Evolutionary conservation across 2,113 vertebrate species (phyloP).

Genomic region (Cheirogaleus medius): DNA sequence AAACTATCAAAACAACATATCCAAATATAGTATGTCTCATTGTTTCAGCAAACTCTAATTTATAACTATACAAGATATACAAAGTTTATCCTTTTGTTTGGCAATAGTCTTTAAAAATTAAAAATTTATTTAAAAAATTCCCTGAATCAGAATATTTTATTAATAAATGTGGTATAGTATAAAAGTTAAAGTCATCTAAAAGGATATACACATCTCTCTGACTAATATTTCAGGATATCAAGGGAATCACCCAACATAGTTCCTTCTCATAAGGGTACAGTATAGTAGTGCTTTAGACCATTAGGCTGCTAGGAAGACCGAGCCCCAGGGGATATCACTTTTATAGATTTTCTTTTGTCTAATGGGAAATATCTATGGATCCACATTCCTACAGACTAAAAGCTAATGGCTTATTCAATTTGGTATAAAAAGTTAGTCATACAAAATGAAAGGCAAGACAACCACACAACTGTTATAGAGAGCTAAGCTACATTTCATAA

Average conservation of each 20-base stretch:
- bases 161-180: neutral
- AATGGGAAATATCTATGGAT: conserved; percentile 74
- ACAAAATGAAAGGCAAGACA: conserved; percentile 62
- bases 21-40: neutral
- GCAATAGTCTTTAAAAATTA: conserved; percentile 19
- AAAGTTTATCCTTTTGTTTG: neutral
- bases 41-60: conserved; percentile 42
- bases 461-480: conserved; percentile 14
- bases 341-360: conserved; percentile 73
- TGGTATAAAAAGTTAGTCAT: conserved; percentile 68
- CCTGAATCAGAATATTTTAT: conserved; percentile 38
- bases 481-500: conserved; percentile 36
- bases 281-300: conserved; percentile 12
- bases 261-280: neutral
- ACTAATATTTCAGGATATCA: neutral
- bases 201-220: neutral
- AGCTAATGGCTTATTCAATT: conserved; percentile 78
- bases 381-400: conserved; percentile 71
- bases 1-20: neutral
- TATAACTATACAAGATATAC: conserved; percentile 22
- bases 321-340: conserved; percentile 10
- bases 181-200: conserved; percentile 22
- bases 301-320: conserved; percentile 49
- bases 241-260: neutral
- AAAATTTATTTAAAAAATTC: neutral